These are phyloP conservation scores for Tethya wilhelma DNA, from an alignment of 37 sponge, comb jelly and placozoan genomes.

Conservation along the genomic window DNA sequence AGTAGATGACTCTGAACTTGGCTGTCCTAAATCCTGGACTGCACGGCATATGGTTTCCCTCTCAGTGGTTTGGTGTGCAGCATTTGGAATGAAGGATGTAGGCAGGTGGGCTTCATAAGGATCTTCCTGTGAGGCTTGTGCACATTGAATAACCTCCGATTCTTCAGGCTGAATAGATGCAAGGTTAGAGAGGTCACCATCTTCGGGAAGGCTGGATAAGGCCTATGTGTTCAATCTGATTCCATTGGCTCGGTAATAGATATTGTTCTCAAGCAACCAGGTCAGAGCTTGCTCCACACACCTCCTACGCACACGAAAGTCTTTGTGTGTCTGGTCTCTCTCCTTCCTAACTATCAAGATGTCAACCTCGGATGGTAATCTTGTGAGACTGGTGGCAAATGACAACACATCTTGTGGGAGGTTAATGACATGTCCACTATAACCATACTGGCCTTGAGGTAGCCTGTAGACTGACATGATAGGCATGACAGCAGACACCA, in stretches of 20 bases:
- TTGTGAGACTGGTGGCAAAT: slow-evolving; percentile 1
- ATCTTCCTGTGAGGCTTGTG: no score
- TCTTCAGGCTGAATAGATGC: no score
- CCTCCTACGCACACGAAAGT: neutral
- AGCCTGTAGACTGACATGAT: neutral
- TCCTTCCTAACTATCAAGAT: slow-evolving; percentile 1
- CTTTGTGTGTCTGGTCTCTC: no score
- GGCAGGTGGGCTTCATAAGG: no score
- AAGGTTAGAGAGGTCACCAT: no score
- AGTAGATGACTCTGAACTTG: slow-evolving; percentile 1
- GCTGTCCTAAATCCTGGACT: neutral
- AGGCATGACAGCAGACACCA: no score
- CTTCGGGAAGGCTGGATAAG: no score
- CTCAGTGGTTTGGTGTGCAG: neutral
- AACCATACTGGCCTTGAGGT: slow-evolving; percentile 24
- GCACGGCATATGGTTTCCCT: slow-evolving; percentile 1
- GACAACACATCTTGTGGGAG: neutral
- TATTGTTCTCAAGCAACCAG: neutral
- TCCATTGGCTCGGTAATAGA: neutral
- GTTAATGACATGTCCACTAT: slow-evolving; percentile 18
- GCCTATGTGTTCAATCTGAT: no score
- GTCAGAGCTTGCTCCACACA: neutral
- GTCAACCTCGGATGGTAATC: neutral
- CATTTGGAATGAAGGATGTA: neutral
- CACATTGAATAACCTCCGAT: no score